These are phyloP conservation scores for Cheilosia scutellata DNA, from an alignment of 2,888 invertebrate genomes.

Conservation along the genomic window DNA sequence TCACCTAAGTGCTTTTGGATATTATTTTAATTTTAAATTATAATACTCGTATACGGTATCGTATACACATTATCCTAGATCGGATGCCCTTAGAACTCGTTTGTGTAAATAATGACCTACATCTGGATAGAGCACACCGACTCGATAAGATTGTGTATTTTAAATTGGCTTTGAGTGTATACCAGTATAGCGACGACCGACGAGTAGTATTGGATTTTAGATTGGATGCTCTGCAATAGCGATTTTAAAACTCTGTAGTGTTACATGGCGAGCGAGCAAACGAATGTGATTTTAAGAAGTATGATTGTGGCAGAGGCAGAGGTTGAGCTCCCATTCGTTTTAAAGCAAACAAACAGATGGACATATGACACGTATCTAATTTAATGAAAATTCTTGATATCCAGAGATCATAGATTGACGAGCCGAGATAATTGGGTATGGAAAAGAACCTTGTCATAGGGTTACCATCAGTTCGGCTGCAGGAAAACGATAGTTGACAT, in stretches of 20 bases:
- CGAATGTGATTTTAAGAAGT: background rate
- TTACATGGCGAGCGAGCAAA: background rate
- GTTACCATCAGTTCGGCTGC: too few relatives aligned
- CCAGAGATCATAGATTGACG: too few relatives aligned
- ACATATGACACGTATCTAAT: too few relatives aligned
- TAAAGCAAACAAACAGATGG: too few relatives aligned
- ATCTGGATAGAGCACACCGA: conserved; percentile 28
- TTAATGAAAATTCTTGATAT: too few relatives aligned
- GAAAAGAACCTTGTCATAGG: background rate
- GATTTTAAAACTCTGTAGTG: background rate
- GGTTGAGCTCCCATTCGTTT: too few relatives aligned
- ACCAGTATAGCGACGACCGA: background rate
- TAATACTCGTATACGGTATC: conserved; percentile 27
- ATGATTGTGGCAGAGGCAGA: background rate
- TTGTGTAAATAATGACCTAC: conserved; percentile 70
- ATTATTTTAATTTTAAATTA: conserved; percentile 73
- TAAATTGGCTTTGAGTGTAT: conserved; percentile 24
- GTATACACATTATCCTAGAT: conserved; percentile 16
- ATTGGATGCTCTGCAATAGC: background rate
- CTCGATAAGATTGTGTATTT: conserved; percentile 33
- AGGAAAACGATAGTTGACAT: too few relatives aligned
- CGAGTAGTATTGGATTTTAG: background rate
- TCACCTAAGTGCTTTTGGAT: conserved; percentile 68
- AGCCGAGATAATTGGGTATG: background rate
- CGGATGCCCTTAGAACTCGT: conserved; percentile 37